These are phyloP conservation scores for Crotophaga sulcirostris DNA, from an alignment of 2,113 vertebrate genomes.

Conservation along the genomic window DNA sequence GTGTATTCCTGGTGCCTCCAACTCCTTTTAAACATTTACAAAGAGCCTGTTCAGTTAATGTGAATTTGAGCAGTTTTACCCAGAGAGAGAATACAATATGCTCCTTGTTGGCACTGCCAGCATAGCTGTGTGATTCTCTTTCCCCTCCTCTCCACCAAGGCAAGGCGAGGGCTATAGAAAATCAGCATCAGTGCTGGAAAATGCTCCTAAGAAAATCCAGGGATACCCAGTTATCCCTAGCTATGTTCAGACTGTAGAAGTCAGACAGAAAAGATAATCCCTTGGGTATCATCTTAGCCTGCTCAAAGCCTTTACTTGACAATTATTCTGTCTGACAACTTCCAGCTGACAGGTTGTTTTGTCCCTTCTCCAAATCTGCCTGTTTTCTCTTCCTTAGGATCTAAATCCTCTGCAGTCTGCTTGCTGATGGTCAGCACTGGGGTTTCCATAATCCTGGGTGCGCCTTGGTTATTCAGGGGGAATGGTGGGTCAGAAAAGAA, in stretches of 20 bases:
- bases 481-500: neutral
- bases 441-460: neutral
- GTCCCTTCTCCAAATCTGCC: neutral
- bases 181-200: neutral
- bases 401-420: neutral
- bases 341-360: neutral
- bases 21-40: neutral
- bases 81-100: neutral
- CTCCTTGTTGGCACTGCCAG: neutral
- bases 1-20: neutral
- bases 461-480: neutral
- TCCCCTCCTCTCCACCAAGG: neutral
- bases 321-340: neutral
- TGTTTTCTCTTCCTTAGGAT: neutral
- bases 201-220: neutral
- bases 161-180: neutral
- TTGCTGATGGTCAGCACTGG: neutral
- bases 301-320: neutral
- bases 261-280: neutral
- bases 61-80: neutral
- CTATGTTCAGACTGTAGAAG: neutral
- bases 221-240: neutral
- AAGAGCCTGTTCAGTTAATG: neutral
- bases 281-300: neutral
- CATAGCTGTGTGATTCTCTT: neutral